Evolutionary conservation across 2,113 vertebrate genomes (phyloP).

Genomic region (Rhabdornis inornatus): DNA sequence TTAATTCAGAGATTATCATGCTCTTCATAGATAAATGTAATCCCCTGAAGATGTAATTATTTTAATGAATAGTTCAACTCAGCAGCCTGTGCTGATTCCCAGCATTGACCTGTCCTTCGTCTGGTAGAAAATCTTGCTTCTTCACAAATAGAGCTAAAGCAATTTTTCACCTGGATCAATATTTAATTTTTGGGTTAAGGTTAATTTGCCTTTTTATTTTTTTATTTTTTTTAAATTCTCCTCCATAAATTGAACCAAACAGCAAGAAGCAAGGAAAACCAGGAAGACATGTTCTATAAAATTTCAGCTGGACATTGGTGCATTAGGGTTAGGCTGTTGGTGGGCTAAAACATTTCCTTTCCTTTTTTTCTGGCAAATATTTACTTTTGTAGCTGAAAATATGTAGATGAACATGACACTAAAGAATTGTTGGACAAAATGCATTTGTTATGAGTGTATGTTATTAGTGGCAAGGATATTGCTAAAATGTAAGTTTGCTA

Average conservation of each 20-base stretch:
- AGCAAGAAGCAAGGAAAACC: not conserved
- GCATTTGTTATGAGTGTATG: not conserved
- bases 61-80: not conserved
- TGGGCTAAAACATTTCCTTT: not conserved
- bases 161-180: constrained; percentile 47
- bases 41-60: constrained; percentile 19
- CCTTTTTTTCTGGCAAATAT: not conserved
- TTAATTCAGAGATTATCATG: not conserved
- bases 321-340: not conserved
- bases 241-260: not conserved
- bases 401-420: not conserved
- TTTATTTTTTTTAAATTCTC: not conserved
- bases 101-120: not conserved
- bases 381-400: not conserved
- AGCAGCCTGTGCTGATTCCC: not conserved
- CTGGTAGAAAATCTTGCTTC: not conserved
- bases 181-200: not conserved
- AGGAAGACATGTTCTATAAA: not conserved
- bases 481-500: not conserved
- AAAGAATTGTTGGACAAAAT: not conserved
- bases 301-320: not conserved
- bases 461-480: not conserved
- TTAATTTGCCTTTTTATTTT: not conserved
- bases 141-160: not conserved
- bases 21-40: not conserved